Evolutionary conservation across 2,113 vertebrate genomes (phyloP).

Genomic region (Tympanuchus pallidicinctus): DNA sequence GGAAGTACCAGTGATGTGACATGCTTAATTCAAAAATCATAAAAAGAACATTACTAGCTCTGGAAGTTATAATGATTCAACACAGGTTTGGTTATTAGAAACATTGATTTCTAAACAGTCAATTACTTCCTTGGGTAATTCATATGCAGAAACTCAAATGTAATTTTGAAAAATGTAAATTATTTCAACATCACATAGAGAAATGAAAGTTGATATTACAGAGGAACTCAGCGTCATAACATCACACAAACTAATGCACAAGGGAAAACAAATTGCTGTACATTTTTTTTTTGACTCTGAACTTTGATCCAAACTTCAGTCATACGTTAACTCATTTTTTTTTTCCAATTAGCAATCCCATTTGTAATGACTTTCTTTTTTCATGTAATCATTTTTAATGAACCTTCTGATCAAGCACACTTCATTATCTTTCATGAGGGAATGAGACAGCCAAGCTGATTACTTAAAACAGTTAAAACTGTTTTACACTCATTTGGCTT

Average conservation of each 20-base stretch:
- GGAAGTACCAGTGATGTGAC: background rate
- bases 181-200: constrained; percentile 42
- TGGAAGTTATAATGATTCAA: constrained; percentile 38
- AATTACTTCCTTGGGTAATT: constrained; percentile 46
- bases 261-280: constrained; percentile 60
- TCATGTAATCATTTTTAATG: constrained; percentile 51
- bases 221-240: constrained; percentile 62
- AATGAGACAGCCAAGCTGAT: constrained; percentile 20
- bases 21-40: constrained; percentile 12
- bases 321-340: background rate
- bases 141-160: constrained; percentile 36
- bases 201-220: constrained; percentile 55
- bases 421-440: constrained; percentile 58
- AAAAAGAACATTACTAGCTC: background rate
- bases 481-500: constrained; percentile 36
- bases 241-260: constrained; percentile 43
- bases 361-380: background rate
- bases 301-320: constrained; percentile 51
- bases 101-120: constrained; percentile 49
- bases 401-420: constrained; percentile 56
- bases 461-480: constrained; percentile 37
- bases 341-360: constrained; percentile 21
- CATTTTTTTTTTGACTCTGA: constrained; percentile 47
- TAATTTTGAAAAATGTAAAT: constrained; percentile 48
- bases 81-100: constrained; percentile 54